Conservation (phyloP, 2,888 invertebrate species). For the Xiphydria camelus region DNA sequence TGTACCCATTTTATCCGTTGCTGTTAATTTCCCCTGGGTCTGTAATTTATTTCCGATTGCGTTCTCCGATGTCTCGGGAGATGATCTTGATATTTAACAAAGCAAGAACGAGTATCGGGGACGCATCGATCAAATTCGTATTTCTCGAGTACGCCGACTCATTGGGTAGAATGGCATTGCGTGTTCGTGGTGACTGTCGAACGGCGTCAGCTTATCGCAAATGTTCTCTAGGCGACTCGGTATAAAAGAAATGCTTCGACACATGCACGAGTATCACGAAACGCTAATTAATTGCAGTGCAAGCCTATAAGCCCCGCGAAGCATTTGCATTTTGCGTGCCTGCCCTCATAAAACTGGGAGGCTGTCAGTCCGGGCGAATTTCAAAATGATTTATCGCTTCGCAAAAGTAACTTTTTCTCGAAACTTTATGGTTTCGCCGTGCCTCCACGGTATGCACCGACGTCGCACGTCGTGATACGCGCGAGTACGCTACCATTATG, state of each 20-base stretch:
- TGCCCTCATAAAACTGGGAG: constrained; percentile 50
- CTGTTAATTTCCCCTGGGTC: no score
- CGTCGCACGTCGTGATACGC: no score
- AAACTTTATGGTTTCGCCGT: constrained; percentile 37
- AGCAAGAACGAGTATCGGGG: no score
- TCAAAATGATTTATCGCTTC: constrained; percentile 50
- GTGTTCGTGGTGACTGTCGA: constrained; percentile 33
- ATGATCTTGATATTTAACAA: no score
- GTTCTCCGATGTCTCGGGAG: no score
- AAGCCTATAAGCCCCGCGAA: constrained; percentile 27
- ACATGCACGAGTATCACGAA: constrained; percentile 52
- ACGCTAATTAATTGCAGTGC: constrained; percentile 54
- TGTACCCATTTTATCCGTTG: no score
- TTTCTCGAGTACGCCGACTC: no score
- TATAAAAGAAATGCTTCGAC: constrained; percentile 38
- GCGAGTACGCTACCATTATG: no score
- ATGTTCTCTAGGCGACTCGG: constrained; percentile 14
- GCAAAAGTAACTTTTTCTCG: constrained; percentile 49
- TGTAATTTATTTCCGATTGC: no score
- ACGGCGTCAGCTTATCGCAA: constrained; percentile 45
- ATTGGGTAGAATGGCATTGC: constrained; percentile 19
- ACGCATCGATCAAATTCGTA: no score
- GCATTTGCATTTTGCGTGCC: constrained; percentile 54
- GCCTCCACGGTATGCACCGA: constrained; percentile 14
- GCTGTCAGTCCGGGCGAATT: constrained; percentile 50